Evolutionary conservation across 2,888 invertebrate species (phyloP), one percentile per base, ranked within the genome.

Genomic region (Frankliniella fusca): DNA sequence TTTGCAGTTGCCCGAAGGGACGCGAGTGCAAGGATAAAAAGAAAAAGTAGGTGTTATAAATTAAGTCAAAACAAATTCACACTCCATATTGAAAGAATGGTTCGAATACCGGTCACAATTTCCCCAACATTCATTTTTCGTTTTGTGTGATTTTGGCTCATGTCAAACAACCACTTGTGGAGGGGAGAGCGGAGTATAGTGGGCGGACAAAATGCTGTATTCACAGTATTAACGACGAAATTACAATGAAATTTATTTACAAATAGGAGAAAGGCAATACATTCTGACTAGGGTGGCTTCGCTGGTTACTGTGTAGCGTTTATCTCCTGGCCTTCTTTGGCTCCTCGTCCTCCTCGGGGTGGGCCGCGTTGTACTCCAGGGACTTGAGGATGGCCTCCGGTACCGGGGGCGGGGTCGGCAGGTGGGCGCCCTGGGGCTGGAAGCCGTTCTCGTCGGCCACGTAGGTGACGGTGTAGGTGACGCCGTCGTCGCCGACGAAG

Each of bases 341-440:
- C 38, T 54, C 18, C 54, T 70, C 70, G 0, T 70, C n/a, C 70
- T 76, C 70, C 70, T 76, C 70, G 70, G 70, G 70, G 70, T 76
- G 70, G 27, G 70, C 70, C 23, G 70, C 70, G 70, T 23, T 76
- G 23, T 83, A 83, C 50, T 84, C 83, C 23, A 85, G 84, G 38
- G 85, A 85, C 82, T 84, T 84, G 82, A 85, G 85, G 85, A 93
- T 93, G 80, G 92, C 93, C 86, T 91, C 92, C 50, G 94, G 94
- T 85, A 94, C 90, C 38, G 94, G 93, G 70, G 94, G 94, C 11
- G 94, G 91, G n/a, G 93, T 93, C 76, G 95, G 94, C 85, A 94
- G 88, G 87, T 94, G 94, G 79, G 93, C 93, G 81, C 94, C 94
- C 85, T 91, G 91, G 18, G 94, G 93, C 86, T 93, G 91, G 88